Evolutionary conservation across 2,888 invertebrate genomes (phyloP).

Genomic region (Eutolmus rufibarbis): DNA sequence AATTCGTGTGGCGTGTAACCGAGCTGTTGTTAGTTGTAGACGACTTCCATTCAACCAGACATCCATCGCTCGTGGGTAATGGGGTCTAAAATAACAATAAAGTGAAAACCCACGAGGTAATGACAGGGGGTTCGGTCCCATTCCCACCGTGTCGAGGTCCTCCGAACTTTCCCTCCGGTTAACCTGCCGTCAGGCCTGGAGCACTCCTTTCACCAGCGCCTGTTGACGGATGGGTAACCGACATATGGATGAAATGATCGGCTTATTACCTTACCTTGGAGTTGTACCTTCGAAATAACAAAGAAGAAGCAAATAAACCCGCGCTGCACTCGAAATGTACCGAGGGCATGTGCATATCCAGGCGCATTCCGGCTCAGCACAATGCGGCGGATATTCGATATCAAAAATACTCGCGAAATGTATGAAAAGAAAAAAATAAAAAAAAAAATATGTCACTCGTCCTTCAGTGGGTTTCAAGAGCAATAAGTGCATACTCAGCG

Average conservation of each 20-base stretch:
- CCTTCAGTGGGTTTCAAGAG: constrained; percentile 10
- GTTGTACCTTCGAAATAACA: constrained; percentile 12
- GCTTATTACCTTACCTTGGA: constrained; percentile 9
- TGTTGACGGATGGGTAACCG: constrained; percentile 36
- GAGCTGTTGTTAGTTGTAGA: not conserved
- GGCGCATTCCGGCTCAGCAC: not conserved
- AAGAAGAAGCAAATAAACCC: not conserved
- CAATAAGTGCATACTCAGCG: constrained; percentile 21
- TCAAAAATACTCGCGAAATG: not conserved
- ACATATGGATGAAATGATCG: constrained; percentile 39
- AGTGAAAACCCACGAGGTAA: constrained; percentile 22
- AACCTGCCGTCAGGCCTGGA: not conserved
- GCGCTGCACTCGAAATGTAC: not conserved
- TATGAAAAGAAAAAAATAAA: not conserved
- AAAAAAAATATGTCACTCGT: not conserved
- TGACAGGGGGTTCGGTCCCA: not conserved
- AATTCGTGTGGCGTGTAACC: constrained; percentile 22
- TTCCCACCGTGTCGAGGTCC: not conserved
- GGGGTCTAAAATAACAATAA: constrained; percentile 24
- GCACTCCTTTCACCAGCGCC: not conserved
- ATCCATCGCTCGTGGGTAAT: not conserved
- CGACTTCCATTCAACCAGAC: constrained; percentile 1
- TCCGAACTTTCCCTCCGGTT: not conserved
- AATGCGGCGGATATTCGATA: constrained; percentile 5
- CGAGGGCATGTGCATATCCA: not conserved